phyloP scores from a whole-genome alignment of 2,888 invertebrate species.

The Gastrophysa polygoni region DNA sequence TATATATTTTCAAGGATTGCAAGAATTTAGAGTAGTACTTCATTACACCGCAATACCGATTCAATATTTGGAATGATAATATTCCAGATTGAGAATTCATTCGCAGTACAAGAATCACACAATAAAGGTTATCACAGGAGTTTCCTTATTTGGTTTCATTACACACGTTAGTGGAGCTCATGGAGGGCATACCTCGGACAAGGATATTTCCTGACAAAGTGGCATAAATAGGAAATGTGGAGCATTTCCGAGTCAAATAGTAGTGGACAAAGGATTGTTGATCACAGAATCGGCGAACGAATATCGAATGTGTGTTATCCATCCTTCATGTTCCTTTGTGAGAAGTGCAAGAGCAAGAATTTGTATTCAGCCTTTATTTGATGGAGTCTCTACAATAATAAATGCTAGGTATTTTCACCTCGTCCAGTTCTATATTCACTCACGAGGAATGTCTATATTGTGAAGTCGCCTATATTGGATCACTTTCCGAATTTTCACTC shows the following conservation, averaged over 20 bases:
- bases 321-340: conserved; percentile 4
- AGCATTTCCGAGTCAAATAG: neutral
- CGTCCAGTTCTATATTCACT: too few species aligned
- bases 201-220: conserved; percentile 35
- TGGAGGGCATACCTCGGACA: conserved; percentile 37
- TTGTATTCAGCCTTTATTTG: neutral
- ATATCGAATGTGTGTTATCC: neutral
- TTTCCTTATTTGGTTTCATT: conserved; percentile 36
- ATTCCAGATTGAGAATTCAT: neutral
- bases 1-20: conserved; percentile 5
- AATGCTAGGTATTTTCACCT: too few species aligned
- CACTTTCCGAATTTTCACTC: too few species aligned
- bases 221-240: neutral
- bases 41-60: neutral
- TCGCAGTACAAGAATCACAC: neutral
- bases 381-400: too few species aligned
- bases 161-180: conserved; percentile 34
- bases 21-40: conserved; percentile 3
- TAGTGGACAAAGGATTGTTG: conserved; percentile 8
- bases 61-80: neutral
- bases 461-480: too few species aligned
- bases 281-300: neutral
- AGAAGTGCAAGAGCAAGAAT: conserved; percentile 4
- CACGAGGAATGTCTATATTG: too few species aligned
- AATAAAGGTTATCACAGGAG: conserved; percentile 4